A percentile compares a stretch with the other conserved stretches of the same genome.
These are phyloP conservation scores for Nibea coibor DNA, from an alignment of 2,113 vertebrate genomes.

Conservation along the genomic window DNA sequence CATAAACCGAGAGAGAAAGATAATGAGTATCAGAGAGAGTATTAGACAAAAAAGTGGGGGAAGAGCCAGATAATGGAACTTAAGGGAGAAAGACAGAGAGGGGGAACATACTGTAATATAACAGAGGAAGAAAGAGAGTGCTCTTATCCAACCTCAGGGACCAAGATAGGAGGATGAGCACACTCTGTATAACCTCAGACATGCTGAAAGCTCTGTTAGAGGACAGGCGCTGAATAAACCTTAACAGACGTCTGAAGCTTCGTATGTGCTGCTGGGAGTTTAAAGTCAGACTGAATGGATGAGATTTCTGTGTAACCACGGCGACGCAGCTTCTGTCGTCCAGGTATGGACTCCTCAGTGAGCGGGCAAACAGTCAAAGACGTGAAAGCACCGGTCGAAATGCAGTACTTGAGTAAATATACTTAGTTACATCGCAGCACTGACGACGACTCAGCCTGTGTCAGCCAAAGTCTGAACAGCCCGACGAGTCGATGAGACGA, in stretches of 20 bases:
- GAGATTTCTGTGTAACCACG: not conserved
- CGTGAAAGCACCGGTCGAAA: no score
- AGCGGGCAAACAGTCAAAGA: no score
- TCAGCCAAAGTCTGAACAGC: no score
- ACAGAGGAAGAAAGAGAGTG: not conserved
- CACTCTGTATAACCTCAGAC: slow-evolving; percentile 5
- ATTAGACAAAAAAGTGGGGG: not conserved
- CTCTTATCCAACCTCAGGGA: slow-evolving; percentile 41
- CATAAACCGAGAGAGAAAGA: slow-evolving; percentile 21
- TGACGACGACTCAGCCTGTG: no score
- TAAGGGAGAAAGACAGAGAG: not conserved
- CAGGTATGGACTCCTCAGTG: no score
- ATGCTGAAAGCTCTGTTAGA: not conserved
- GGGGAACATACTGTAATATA: not conserved
- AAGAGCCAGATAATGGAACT: slow-evolving; percentile 16
- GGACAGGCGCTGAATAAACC: slow-evolving; percentile 1
- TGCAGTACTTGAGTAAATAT: no score
- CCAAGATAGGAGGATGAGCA: slow-evolving; percentile 27
- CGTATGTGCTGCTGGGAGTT: not conserved
- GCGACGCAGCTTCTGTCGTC: not conserved
- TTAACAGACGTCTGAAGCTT: not conserved
- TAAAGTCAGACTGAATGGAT: not conserved
- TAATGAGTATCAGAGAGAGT: slow-evolving; percentile 12
- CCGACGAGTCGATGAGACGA: no score
- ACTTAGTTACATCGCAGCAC: no score